Base-by-base conservation (phyloP, 1,140 invertebrate genomes). In the Saccostrea echinata region DNA sequence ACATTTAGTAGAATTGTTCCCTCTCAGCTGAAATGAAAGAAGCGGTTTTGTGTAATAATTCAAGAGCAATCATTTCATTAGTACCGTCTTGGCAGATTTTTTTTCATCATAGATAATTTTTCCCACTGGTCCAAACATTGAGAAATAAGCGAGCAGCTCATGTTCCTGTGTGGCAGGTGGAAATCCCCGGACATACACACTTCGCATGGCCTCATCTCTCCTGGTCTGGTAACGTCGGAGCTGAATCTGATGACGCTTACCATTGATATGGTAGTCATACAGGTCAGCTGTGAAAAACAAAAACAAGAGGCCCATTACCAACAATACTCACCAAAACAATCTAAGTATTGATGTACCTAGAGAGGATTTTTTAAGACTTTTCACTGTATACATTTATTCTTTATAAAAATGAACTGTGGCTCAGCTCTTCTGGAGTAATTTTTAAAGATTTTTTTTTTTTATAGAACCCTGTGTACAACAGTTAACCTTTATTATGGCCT, bases 131-230 rank as follows among this genome's bases (percentile, higher is more conserved):
- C 91, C 91, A 89, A 90, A 92, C 51, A 83, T 64, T 12, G 84
- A 83, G 84, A 92, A 92, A 85, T 92, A 92, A 18, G 57, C 52
- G 16, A 83, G 52, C 35, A 92, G 35, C 11, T 88, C 89, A 18
- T 88, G 80, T n/a, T 90, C 86, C 11, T 68, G 57, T 16, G 90
- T 91, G 64, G 76, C 52, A 12, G 84, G 76, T 24, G 90, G 89
- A 35, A 92, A 92, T 8, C 89, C 91, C 57, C 86, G 88, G 24
- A 89, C 88, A 85, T 90, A 91, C 27, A 92, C 81, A 89, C 90
- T 91, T 84, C 89, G 83, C 6, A 64, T 24, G 30, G 91, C 88
- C 52, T 71, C 55, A 18, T 88, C 55, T 71, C 90, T 88, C 12
- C 88, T 83, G 24, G 76, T 30, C 16, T 90, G 52, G 43, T 87